A percentile compares a stretch with the other conserved stretches of the same genome.
These are phyloP conservation scores for Diarsia dahlii DNA, from an alignment of 2,888 invertebrate species.

Conservation along the genomic window DNA sequence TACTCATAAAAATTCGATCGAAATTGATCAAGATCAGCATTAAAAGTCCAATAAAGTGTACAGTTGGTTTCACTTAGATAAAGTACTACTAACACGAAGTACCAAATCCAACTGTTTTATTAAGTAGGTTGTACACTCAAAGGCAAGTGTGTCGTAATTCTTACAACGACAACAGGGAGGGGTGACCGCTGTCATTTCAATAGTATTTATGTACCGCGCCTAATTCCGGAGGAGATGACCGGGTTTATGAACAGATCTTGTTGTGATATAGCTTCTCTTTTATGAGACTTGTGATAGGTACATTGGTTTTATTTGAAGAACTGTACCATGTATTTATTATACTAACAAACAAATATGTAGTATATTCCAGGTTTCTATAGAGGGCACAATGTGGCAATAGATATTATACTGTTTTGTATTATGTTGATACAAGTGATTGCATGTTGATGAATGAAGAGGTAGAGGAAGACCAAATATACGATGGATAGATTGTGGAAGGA, in stretches of 20 bases:
- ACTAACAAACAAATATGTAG: no score
- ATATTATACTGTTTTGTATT: background rate
- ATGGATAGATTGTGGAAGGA: background rate
- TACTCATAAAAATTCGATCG: background rate
- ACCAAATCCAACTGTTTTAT: constrained; percentile 29
- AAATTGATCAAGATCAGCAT: background rate
- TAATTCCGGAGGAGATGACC: constrained; percentile 38
- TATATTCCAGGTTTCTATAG: background rate
- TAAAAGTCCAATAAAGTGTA: background rate
- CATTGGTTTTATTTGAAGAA: constrained; percentile 11
- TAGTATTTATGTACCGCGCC: constrained; percentile 52
- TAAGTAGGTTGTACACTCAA: constrained; percentile 46
- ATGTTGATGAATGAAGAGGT: background rate
- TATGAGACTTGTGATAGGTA: constrained; percentile 18
- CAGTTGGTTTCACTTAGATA: background rate
- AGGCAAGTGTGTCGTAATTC: constrained; percentile 61
- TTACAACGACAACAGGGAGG: constrained; percentile 29
- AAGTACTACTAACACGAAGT: background rate
- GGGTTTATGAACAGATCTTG: constrained; percentile 53
- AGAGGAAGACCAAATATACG: background rate
- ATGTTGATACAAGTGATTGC: no score
- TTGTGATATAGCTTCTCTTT: constrained; percentile 41
- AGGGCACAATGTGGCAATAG: background rate
- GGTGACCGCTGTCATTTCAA: constrained; percentile 57
- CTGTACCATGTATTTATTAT: no score